Percentiles rank a stretch among this genome's conserved stretches.
phyloP scores from a whole-genome alignment of 2,113 vertebrate species.

The Galemys pyrenaicus region DNA sequence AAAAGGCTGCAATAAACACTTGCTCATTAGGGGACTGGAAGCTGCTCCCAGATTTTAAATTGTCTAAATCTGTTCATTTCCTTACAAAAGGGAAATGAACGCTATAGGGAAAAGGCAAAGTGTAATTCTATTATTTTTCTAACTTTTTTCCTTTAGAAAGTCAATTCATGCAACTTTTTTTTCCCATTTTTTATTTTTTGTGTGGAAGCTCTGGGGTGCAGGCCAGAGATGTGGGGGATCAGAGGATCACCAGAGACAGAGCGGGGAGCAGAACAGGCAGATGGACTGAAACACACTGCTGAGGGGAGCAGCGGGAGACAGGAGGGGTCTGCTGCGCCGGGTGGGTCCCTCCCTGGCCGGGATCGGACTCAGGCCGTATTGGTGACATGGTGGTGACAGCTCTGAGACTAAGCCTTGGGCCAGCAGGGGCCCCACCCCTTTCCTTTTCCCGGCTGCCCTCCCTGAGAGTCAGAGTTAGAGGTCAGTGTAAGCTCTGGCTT shows the following conservation, averaged over 20 bases:
- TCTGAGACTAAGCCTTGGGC: too few species aligned
- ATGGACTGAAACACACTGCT: too few species aligned
- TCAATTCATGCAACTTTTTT: neutral
- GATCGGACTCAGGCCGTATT: too few species aligned
- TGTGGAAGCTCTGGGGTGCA: too few species aligned
- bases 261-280: too few species aligned
- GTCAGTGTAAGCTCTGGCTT: neutral
- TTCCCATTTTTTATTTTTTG: too few species aligned
- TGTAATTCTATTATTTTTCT: neutral
- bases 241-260: too few species aligned
- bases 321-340: too few species aligned
- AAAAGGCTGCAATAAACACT: neutral
- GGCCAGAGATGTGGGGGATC: too few species aligned
- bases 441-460: neutral
- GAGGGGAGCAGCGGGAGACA: too few species aligned
- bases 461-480: neutral
- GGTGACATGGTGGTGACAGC: too few species aligned
- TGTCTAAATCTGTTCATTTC: neutral
- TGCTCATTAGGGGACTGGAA: neutral
- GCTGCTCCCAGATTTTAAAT: neutral
- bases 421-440: neutral
- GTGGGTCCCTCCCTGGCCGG: too few species aligned
- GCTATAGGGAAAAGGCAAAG: neutral
- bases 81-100: neutral
- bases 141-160: neutral